Evolutionary conservation across 1,140 invertebrate genomes (phyloP), one percentile per base, ranked within the genome.

Genomic region (Pemphigus obesinymphae): DNA sequence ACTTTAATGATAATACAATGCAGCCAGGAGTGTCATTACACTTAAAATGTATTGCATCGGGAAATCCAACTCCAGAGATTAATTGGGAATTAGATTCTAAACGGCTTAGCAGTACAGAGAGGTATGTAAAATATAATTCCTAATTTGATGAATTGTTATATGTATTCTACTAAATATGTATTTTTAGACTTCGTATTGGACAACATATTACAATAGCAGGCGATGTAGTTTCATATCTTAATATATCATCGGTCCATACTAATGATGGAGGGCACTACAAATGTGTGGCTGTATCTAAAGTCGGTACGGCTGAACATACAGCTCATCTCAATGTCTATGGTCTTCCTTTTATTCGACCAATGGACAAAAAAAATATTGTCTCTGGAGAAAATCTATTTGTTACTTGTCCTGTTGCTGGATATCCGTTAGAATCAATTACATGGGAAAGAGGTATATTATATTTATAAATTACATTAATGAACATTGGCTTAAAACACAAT

Each of bases 311-410:
- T 3, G 92, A 93, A 84, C 95, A 98, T 86, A 90, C 92, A 13
- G 93, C 94, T 0, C 92, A 94, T 85, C 90, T 98, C 20, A 97
- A 98, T 88, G 94, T 98, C 15, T 96, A 97, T 85, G 96, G 96
- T 84, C 88, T 95, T 83, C 95, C 95, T 1, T 95, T 94, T 87
- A 94, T 97, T 82, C 91, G 94, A 53, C 91, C 93, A 40, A 97
- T 97, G 95, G 94, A 96, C 85, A 97, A 98, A 87, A 93, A 96
- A 85, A 94, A 95, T 34, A 96, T 97, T 58, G 96, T 97, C 10
- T 96, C 96, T 58, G 96, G 96, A 83, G 94, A 97, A 86, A 94
- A 91, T 17, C 89, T 97, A 82, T 90, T 94, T 78, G 93, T 97
- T 0, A 94, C 94, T 82, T 98, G 96, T 86, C 95, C 96, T 11